These are phyloP conservation scores for Drosophila kuntzei DNA, from an alignment of 2,888 invertebrate species.

Conservation along the genomic window DNA sequence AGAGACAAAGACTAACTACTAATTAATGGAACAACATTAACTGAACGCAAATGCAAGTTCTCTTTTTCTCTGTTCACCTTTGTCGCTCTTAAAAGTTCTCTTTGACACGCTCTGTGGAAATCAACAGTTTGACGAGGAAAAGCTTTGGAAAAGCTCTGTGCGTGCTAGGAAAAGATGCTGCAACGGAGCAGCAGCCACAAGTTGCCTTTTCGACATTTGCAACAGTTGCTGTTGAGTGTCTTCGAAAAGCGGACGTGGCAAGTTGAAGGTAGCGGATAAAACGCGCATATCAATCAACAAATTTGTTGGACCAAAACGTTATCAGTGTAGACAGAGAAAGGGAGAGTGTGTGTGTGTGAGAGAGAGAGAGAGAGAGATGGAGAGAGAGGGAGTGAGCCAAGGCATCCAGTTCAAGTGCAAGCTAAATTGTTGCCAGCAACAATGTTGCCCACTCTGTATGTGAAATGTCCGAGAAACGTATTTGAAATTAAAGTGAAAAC, in stretches of 20 bases:
- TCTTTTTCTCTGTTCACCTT: not conserved
- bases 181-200: slow-evolving; percentile 62
- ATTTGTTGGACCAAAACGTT: slow-evolving; percentile 47
- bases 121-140: slow-evolving; percentile 65
- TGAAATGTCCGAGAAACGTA: slow-evolving; percentile 11
- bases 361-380: not conserved
- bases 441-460: slow-evolving; percentile 62
- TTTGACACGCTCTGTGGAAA: slow-evolving; percentile 26
- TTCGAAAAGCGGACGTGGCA: slow-evolving; percentile 78
- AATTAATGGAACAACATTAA: slow-evolving; percentile 10
- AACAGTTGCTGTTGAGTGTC: slow-evolving; percentile 83
- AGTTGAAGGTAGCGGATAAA: slow-evolving; percentile 63
- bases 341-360: slow-evolving; percentile 4
- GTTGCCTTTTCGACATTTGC: slow-evolving; percentile 78
- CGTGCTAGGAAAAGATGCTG: slow-evolving; percentile 47
- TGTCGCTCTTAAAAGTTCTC: slow-evolving; percentile 33
- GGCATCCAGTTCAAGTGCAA: slow-evolving; percentile 70
- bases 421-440: slow-evolving; percentile 64
- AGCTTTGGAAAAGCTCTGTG: slow-evolving; percentile 53
- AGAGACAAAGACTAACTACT: slow-evolving; percentile 7
- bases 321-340: slow-evolving; percentile 51
- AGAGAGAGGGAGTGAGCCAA: not conserved
- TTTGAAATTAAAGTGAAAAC: slow-evolving; percentile 31
- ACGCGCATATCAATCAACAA: slow-evolving; percentile 37
- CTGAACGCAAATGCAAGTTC: not conserved